These are phyloP conservation scores for Dipus sagitta DNA, from an alignment of 2,797 vertebrate species.

Conservation along the genomic window DNA sequence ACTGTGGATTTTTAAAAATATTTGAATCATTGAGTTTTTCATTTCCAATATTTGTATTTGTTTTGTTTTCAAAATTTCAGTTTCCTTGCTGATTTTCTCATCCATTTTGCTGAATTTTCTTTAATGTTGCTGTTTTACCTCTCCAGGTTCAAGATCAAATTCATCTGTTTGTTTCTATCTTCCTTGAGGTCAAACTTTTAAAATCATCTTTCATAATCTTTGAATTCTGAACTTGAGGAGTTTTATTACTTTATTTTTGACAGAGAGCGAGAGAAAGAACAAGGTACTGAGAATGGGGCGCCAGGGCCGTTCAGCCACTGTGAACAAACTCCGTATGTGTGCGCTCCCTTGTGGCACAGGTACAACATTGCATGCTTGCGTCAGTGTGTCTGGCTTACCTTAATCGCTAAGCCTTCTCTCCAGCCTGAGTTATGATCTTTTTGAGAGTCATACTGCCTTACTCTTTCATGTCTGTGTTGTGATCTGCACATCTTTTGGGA, in stretches of 20 bases:
- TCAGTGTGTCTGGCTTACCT: too few relatives aligned
- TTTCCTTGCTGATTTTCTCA: not conserved
- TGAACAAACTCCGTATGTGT: too few relatives aligned
- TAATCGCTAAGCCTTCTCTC: too few relatives aligned
- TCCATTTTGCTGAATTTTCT: not conserved
- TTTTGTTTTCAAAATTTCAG: not conserved
- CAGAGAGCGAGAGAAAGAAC: too few relatives aligned
- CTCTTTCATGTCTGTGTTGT: not conserved
- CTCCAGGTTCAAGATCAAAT: not conserved
- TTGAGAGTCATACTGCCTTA: not conserved
- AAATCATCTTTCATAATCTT: not conserved
- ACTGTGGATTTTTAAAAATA: not conserved
- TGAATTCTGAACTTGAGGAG: not conserved
- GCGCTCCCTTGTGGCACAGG: too few relatives aligned
- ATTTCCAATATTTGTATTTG: not conserved
- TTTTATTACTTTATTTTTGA: too few relatives aligned
- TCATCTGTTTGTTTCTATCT: not conserved
- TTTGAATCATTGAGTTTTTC: not conserved
- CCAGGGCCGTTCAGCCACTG: too few relatives aligned
- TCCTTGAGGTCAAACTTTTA: not conserved
- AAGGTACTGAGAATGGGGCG: too few relatives aligned
- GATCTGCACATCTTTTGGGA: not conserved
- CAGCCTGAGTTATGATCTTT: not conserved
- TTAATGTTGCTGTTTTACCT: not conserved
- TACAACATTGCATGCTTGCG: too few relatives aligned